Evolutionary conservation across 2,888 invertebrate genomes (phyloP).

Genomic region (Prostheceraeus crozeri): DNA sequence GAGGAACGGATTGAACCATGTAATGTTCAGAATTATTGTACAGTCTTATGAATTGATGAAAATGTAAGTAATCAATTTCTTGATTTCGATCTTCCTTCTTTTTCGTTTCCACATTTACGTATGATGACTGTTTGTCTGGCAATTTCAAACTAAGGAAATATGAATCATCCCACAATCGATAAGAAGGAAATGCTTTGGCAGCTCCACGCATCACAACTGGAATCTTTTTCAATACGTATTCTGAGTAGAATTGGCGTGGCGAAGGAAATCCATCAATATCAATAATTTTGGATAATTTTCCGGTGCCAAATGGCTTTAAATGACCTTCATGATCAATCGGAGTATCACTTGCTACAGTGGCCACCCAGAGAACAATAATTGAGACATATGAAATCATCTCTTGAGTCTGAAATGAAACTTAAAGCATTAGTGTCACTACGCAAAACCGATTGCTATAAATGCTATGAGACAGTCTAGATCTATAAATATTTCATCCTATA

Average conservation of each 20-base stretch:
- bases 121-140: conserved; percentile 31
- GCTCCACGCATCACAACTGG: conserved; percentile 50
- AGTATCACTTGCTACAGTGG: too few relatives aligned
- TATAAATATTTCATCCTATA: too few relatives aligned
- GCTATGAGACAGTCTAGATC: too few relatives aligned
- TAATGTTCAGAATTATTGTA: conserved; percentile 50
- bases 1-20: conserved; percentile 52
- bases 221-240: conserved; percentile 44
- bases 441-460: too few relatives aligned
- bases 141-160: conserved; percentile 47
- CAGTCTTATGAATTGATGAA: conserved; percentile 47
- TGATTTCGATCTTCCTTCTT: conserved; percentile 52
- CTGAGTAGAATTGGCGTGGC: conserved; percentile 44
- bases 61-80: conserved; percentile 44
- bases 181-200: conserved; percentile 46
- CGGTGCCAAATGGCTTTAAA: conserved; percentile 31
- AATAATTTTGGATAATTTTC: neutral
- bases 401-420: too few relatives aligned
- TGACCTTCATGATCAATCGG: conserved; percentile 10
- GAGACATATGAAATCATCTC: too few relatives aligned
- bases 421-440: too few relatives aligned
- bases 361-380: too few relatives aligned
- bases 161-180: conserved; percentile 49
- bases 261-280: conserved; percentile 23
- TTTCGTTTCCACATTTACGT: conserved; percentile 47